These are phyloP conservation scores for Paramormyrops hopkinsi DNA, from an alignment of 2,797 vertebrate species.

Conservation along the genomic window DNA sequence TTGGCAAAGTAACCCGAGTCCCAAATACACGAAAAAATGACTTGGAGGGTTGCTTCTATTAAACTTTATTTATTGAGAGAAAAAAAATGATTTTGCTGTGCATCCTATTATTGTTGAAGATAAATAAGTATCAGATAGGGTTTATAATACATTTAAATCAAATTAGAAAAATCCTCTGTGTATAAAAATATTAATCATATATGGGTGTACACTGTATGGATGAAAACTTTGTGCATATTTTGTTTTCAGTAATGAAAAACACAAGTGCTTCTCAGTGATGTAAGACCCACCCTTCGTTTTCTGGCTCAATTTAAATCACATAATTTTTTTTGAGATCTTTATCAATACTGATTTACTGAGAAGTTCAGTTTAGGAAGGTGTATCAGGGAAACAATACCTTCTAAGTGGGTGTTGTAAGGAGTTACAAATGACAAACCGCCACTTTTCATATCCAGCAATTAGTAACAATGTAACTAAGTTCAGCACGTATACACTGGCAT, in stretches of 20 bases:
- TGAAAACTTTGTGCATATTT: background rate
- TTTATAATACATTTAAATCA: background rate
- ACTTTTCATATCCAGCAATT: background rate
- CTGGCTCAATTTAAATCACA: constrained; percentile 44
- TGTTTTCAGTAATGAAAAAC: constrained; percentile 3
- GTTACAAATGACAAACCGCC: background rate
- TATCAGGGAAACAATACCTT: background rate
- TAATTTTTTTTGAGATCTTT: constrained; percentile 19
- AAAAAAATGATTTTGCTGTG: background rate
- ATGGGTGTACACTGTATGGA: background rate
- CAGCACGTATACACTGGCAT: background rate
- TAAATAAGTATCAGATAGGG: background rate
- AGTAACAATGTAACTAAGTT: background rate
- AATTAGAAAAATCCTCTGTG: background rate
- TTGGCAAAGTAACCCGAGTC: background rate
- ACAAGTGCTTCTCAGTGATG: background rate
- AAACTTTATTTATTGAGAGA: constrained; percentile 2
- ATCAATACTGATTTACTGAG: constrained; percentile 4
- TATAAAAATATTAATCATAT: constrained; percentile 4
- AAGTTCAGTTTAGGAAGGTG: background rate
- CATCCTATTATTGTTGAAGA: background rate
- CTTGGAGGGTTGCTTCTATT: background rate
- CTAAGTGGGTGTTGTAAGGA: background rate
- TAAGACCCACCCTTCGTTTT: constrained; percentile 33
- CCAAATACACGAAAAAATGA: background rate